These are phyloP conservation scores for Smittia sp. DNA, from an alignment of 2,888 invertebrate species.

Conservation along the genomic window DNA sequence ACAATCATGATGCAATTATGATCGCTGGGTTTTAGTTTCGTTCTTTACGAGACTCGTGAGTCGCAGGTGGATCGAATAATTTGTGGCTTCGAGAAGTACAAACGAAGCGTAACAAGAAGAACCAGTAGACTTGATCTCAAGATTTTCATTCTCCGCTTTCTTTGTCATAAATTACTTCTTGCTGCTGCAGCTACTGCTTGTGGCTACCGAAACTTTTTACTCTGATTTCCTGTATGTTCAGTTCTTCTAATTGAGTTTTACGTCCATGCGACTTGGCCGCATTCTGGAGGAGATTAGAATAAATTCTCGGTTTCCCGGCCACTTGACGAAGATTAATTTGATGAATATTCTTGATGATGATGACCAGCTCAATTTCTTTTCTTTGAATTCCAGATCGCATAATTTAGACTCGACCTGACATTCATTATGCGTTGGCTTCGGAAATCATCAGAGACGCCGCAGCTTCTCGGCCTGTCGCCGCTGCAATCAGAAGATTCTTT, in stretches of 20 bases:
- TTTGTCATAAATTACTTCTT: background rate
- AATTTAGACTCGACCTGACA: background rate
- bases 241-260: background rate
- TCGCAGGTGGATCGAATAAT: background rate
- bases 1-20: too few relatives aligned
- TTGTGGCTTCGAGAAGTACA: background rate
- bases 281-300: too few relatives aligned
- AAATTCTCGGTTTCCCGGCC: too few relatives aligned
- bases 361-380: background rate
- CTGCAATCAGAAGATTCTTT: background rate
- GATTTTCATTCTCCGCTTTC: background rate
- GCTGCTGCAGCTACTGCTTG: background rate
- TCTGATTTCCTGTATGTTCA: constrained; percentile 3
- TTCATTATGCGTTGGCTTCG: constrained; percentile 33
- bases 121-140: background rate
- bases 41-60: too few relatives aligned
- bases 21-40: too few relatives aligned
- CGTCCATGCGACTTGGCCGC: background rate
- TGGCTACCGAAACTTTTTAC: background rate
- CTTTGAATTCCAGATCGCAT: background rate
- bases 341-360: background rate
- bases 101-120: background rate
- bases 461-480: constrained; percentile 31
- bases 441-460: constrained; percentile 30
- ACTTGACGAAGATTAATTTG: too few relatives aligned